phyloP scores from a whole-genome alignment of 2,113 vertebrate genomes.

The Macaca fascicularis region T2T-MFA8v1.1 NC_088375.1:221283001-221283500 shows the following conservation, averaged over 20 bases:
- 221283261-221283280: background rate
- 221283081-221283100: background rate
- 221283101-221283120: background rate
- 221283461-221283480: background rate
- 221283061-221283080: background rate
- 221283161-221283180: background rate
- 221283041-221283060: background rate
- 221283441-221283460: background rate
- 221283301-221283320: background rate
- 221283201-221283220: rapidly evolving
- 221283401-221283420: background rate
- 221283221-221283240: background rate
- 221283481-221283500: background rate
- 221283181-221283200: background rate
- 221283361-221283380: background rate
- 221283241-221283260: background rate
- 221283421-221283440: background rate
- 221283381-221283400: background rate
- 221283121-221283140: background rate
- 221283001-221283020: background rate
- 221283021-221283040: background rate
- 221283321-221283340: background rate
- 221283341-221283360: background rate
- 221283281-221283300: background rate
- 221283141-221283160: too few relatives aligned